phyloP scores from a whole-genome alignment of 2,113 vertebrate species.

The Himantopus leucocephalus region DNA sequence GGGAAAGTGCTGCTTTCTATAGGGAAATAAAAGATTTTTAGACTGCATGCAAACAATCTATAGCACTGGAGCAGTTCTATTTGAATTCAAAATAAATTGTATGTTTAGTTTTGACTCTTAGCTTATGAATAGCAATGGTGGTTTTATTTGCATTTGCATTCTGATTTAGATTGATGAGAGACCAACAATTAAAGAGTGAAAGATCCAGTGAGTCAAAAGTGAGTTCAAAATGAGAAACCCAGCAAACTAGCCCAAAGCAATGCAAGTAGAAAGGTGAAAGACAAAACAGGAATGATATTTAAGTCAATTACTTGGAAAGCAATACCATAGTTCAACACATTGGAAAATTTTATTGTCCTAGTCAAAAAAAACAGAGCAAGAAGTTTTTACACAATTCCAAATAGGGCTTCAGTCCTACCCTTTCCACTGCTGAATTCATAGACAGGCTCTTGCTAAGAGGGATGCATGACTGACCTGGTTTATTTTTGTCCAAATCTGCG shows the following conservation, averaged over 20 bases:
- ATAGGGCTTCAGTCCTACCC: not conserved
- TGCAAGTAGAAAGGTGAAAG: not conserved
- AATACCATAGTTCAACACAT: not conserved
- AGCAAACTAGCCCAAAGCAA: not conserved
- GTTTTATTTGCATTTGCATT: slow-evolving; percentile 4
- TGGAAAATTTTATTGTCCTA: not conserved
- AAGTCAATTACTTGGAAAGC: not conserved
- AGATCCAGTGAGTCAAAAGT: not conserved
- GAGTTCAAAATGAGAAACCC: not conserved
- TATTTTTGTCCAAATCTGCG: not conserved
- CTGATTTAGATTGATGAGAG: not conserved
- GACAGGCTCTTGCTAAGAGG: not conserved
- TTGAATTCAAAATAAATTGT: not conserved
- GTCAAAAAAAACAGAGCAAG: not conserved
- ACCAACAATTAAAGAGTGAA: not conserved
- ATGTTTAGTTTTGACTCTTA: not conserved
- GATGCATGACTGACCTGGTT: not conserved
- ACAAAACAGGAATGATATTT: not conserved
- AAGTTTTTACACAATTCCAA: not conserved
- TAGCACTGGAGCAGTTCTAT: not conserved
- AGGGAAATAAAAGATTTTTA: not conserved
- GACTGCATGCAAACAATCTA: not conserved
- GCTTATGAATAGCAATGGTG: not conserved
- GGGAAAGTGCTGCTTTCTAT: not conserved
- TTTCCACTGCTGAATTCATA: not conserved